These are phyloP conservation scores for Glomeris marginata DNA, from an alignment of 2,888 invertebrate species.

Conservation along the genomic window DNA sequence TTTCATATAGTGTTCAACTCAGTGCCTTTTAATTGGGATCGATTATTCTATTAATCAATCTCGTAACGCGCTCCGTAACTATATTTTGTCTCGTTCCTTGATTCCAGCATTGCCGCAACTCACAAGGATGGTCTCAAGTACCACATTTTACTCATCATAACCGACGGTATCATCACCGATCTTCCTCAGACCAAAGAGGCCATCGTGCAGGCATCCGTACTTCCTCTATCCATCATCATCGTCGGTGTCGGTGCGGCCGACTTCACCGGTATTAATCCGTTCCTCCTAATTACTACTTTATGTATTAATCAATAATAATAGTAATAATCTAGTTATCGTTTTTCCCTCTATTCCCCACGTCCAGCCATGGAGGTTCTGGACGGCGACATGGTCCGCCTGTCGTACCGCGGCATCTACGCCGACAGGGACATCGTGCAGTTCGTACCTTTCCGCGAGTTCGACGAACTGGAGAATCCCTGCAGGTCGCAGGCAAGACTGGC, in stretches of 20 bases:
- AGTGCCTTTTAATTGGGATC: no score
- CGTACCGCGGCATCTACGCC: constrained; percentile 23
- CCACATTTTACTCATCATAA: constrained; percentile 43
- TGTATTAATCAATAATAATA: no score
- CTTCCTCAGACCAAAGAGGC: constrained; percentile 37
- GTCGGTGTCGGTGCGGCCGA: constrained; percentile 45
- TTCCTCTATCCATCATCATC: constrained; percentile 45
- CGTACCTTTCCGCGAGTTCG: constrained; percentile 36
- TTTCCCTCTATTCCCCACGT: no score
- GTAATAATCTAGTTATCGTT: not conserved
- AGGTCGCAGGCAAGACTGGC: constrained; percentile 30
- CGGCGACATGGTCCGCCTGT: constrained; percentile 32
- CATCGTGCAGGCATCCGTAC: constrained; percentile 30
- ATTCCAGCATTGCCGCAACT: constrained; percentile 34
- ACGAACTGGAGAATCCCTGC: constrained; percentile 2
- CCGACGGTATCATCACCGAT: constrained; percentile 45
- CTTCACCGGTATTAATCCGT: constrained; percentile 32
- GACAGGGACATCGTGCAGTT: constrained; percentile 45
- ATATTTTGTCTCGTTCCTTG: no score
- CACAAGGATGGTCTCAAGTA: constrained; percentile 37
- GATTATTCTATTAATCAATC: constrained; percentile 37
- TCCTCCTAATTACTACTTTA: no score
- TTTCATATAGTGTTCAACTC: no score
- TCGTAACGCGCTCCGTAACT: constrained; percentile 29
- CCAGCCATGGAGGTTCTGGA: constrained; percentile 45